A percentile compares a stretch with the other conserved stretches of the same genome.
phyloP scores from a whole-genome alignment of 2,113 vertebrate species.

The Ictalurus furcatus region DNA sequence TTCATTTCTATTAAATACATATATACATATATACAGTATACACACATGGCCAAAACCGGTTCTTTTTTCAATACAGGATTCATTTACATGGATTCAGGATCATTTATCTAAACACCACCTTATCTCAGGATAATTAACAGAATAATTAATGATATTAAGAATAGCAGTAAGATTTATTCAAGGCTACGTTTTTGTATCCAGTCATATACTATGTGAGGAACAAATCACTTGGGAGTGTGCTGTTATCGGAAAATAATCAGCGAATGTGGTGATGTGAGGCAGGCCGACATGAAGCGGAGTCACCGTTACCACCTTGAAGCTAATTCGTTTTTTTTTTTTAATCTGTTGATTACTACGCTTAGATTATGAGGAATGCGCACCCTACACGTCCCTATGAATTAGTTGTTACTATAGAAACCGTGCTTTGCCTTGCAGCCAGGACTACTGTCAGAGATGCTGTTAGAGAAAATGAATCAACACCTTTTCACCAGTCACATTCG shows the following conservation, averaged over 20 bases:
- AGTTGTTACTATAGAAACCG: neutral
- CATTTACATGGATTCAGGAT: neutral
- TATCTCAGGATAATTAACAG: neutral
- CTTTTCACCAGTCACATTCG: neutral
- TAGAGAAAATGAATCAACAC: neutral
- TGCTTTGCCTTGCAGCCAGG: neutral
- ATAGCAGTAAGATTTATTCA: neutral
- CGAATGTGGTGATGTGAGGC: neutral
- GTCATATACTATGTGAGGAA: neutral
- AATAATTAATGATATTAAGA: neutral
- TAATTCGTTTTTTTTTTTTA: neutral
- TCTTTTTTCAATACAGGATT: neutral
- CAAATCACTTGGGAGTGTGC: neutral
- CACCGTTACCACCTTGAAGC: neutral
- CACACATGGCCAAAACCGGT: neutral
- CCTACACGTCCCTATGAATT: neutral
- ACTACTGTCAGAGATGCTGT: neutral
- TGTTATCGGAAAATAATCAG: neutral
- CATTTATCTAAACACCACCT: neutral
- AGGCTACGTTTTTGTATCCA: neutral
- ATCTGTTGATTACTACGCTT: neutral
- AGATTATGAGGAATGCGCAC: neutral
- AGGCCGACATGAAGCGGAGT: neutral
- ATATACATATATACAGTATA: neutral
- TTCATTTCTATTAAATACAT: slow-evolving; percentile 14